Percentiles rank a stretch among this genome's conserved stretches.
phyloP scores from a whole-genome alignment of 2,797 vertebrate genomes.

The Furcifer pardalis region DNA sequence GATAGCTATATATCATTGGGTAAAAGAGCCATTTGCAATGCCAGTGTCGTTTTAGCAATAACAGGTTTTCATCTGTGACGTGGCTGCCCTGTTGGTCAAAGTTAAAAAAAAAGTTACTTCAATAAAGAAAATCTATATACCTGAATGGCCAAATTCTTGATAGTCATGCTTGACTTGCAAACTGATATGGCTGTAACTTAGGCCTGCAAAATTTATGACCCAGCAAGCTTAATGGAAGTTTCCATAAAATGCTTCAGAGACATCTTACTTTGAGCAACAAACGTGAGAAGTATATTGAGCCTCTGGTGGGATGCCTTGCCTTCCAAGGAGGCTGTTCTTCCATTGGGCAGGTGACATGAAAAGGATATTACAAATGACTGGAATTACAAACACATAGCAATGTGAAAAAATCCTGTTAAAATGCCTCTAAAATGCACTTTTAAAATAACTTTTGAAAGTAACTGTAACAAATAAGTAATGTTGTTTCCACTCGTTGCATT shows the following conservation, averaged over 20 bases:
- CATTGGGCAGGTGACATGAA: background rate
- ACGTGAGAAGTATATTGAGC: background rate
- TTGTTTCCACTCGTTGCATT: too few relatives aligned
- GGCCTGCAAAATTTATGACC: background rate
- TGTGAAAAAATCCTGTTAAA: too few relatives aligned
- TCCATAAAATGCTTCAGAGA: background rate
- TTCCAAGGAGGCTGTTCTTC: background rate
- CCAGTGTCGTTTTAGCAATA: background rate
- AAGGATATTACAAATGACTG: background rate
- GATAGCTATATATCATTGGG: background rate
- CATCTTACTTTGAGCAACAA: background rate
- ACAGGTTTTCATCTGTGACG: slow-evolving; percentile 7
- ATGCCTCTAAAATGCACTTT: too few relatives aligned
- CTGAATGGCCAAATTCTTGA: background rate
- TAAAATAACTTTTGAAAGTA: too few relatives aligned
- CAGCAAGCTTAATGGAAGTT: background rate
- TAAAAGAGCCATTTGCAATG: background rate
- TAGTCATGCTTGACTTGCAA: background rate
- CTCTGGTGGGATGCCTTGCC: background rate
- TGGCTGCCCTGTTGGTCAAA: background rate
- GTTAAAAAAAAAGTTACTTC: background rate
- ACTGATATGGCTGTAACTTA: background rate
- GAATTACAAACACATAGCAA: too few relatives aligned
- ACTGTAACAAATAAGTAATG: too few relatives aligned
- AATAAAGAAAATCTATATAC: background rate